Conservation (phyloP, 2,888 invertebrate species). For the Lucinisca nassula region DNA sequence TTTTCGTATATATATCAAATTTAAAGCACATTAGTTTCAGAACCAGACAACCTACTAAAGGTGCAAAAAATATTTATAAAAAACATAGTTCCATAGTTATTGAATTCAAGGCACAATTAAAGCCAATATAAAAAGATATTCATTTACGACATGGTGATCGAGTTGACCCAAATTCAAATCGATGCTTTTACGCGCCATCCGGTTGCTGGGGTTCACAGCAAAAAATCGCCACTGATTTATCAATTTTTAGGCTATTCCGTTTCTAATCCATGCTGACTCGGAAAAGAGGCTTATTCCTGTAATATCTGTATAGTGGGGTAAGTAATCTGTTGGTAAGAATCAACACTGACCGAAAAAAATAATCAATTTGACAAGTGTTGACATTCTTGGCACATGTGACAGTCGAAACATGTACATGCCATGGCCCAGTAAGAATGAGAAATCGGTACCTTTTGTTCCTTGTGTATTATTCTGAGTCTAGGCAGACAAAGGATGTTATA, state of each 20-base stretch:
- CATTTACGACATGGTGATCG: not conserved
- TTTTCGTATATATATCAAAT: slow-evolving; percentile 48
- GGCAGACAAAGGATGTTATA: too few species aligned
- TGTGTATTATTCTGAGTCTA: too few species aligned
- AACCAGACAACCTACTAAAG: too few species aligned
- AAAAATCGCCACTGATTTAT: too few species aligned
- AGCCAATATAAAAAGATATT: not conserved
- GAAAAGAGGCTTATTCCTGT: too few species aligned
- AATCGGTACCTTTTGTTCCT: too few species aligned
- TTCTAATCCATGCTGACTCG: not conserved
- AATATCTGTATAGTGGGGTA: too few species aligned
- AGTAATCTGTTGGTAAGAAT: not conserved
- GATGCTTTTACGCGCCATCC: slow-evolving; percentile 70
- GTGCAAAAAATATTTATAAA: not conserved
- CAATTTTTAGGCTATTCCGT: too few species aligned
- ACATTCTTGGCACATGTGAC: not conserved
- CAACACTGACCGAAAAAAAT: not conserved
- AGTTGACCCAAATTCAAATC: slow-evolving; percentile 61
- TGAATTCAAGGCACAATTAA: not conserved
- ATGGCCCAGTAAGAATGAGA: too few species aligned
- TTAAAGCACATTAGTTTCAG: too few species aligned
- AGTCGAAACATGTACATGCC: too few species aligned
- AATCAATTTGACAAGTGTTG: not conserved
- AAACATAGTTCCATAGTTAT: not conserved
- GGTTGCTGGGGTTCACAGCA: slow-evolving; percentile 54